Evolutionary conservation across 1,140 invertebrate genomes (phyloP).

Genomic region (Psix sp.): DNA sequence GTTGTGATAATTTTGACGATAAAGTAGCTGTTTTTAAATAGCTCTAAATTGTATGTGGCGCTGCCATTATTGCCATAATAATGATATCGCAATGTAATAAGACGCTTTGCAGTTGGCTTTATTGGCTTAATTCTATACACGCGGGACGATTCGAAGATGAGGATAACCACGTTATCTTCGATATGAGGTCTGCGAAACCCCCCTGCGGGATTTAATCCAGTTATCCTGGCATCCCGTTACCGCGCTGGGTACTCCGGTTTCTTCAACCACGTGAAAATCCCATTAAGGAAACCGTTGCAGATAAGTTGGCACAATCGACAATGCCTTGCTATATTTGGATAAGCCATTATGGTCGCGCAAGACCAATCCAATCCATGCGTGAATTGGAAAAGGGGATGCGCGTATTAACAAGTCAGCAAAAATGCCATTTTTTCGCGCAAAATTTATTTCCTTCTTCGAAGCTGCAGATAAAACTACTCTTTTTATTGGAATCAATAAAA

Average conservation of each 20-base stretch:
- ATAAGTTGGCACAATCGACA: slow-evolving; percentile 50
- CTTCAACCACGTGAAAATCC: slow-evolving; percentile 53
- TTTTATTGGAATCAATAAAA: too few species aligned
- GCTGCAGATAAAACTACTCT: too few species aligned
- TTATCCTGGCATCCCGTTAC: slow-evolving; percentile 52
- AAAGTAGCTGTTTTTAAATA: too few species aligned
- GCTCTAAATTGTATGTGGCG: too few species aligned
- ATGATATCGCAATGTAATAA: slow-evolving; percentile 17
- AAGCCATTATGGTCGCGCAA: slow-evolving; percentile 36
- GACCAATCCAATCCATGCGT: slow-evolving; percentile 19
- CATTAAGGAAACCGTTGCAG: slow-evolving; percentile 55
- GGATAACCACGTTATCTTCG: slow-evolving; percentile 56
- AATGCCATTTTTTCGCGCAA: too few species aligned
- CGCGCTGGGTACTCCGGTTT: slow-evolving; percentile 43
- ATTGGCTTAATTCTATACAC: slow-evolving; percentile 28
- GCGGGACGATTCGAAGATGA: slow-evolving; percentile 25
- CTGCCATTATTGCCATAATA: slow-evolving; percentile 17
- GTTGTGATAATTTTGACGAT: too few species aligned
- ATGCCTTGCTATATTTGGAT: slow-evolving; percentile 22
- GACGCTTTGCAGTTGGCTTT: slow-evolving; percentile 14
- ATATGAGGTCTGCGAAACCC: slow-evolving; percentile 50
- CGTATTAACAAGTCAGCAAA: slow-evolving; percentile 2
- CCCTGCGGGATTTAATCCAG: slow-evolving; percentile 57
- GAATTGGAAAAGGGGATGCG: not conserved
- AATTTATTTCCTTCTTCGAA: too few species aligned